These are phyloP conservation scores for Nomia melanderi DNA, from an alignment of 1,140 invertebrate species.

Conservation along the genomic window DNA sequence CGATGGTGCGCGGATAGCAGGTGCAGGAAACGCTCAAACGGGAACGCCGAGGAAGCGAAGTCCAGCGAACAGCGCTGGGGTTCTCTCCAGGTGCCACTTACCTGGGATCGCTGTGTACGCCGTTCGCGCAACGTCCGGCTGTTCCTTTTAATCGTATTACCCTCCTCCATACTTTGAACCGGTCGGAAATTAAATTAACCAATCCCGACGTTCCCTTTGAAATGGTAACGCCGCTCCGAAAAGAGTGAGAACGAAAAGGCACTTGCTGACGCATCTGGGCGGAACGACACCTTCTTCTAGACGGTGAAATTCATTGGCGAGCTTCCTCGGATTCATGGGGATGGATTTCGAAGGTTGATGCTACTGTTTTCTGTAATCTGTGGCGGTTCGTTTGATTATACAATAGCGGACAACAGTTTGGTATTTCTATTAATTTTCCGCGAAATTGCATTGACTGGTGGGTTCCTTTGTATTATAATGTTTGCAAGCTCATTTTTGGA, in stretches of 20 bases:
- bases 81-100: neutral
- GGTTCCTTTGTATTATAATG: no score
- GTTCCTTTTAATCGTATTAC: constrained; percentile 35
- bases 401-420: no score
- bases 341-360: neutral
- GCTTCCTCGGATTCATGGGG: neutral
- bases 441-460: no score
- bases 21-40: neutral
- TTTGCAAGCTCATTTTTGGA: no score
- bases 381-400: neutral
- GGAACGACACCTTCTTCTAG: neutral
- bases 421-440: no score
- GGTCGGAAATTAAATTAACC: constrained; percentile 17
- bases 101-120: constrained; percentile 4
- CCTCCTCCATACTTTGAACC: neutral
- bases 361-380: neutral
- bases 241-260: neutral
- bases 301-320: neutral
- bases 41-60: neutral
- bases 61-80: neutral
- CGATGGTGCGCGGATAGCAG: neutral
- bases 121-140: neutral
- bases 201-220: neutral
- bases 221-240: neutral
- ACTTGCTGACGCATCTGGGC: neutral